phyloP scores from a whole-genome alignment of 2,113 vertebrate genomes.

The Eleginops maclovinus region DNA sequence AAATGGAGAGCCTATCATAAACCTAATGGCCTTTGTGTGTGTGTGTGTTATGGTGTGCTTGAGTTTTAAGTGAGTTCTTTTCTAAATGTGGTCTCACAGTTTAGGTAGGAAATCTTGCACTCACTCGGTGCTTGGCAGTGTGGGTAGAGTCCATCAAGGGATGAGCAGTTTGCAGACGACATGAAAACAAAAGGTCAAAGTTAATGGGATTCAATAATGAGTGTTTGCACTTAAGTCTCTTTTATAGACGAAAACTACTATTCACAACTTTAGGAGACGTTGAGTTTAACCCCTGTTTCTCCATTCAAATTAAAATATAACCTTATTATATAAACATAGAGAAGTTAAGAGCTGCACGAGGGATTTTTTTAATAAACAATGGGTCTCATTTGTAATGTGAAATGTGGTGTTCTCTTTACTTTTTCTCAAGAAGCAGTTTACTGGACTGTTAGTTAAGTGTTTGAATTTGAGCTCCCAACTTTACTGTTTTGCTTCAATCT shows the following conservation, averaged over 20 bases:
- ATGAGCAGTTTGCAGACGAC: constrained; percentile 4
- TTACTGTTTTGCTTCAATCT: background rate
- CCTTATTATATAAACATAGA: too few relatives aligned
- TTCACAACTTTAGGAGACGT: background rate
- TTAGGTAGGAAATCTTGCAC: constrained; percentile 3
- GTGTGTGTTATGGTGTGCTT: background rate
- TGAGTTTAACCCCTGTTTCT: too few relatives aligned
- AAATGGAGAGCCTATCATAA: constrained; percentile 65
- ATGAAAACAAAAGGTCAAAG: background rate
- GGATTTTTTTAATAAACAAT: background rate
- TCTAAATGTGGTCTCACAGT: constrained; percentile 18
- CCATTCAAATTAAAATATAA: too few relatives aligned
- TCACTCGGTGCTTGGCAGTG: constrained; percentile 8
- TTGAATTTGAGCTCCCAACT: background rate
- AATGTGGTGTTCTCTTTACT: background rate
- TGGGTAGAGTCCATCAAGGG: constrained; percentile 25
- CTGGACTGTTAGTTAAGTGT: background rate
- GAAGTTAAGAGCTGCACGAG: background rate
- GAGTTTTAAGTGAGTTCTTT: background rate
- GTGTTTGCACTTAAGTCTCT: background rate
- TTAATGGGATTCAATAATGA: constrained; percentile 17
- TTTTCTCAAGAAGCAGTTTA: too few relatives aligned
- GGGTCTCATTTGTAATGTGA: background rate
- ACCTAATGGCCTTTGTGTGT: constrained; percentile 51
- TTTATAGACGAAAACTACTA: background rate